A percentile compares a stretch with the other conserved stretches of the same genome.
phyloP scores from a whole-genome alignment of 2,888 invertebrate species.

The Pammene fasciana region DNA sequence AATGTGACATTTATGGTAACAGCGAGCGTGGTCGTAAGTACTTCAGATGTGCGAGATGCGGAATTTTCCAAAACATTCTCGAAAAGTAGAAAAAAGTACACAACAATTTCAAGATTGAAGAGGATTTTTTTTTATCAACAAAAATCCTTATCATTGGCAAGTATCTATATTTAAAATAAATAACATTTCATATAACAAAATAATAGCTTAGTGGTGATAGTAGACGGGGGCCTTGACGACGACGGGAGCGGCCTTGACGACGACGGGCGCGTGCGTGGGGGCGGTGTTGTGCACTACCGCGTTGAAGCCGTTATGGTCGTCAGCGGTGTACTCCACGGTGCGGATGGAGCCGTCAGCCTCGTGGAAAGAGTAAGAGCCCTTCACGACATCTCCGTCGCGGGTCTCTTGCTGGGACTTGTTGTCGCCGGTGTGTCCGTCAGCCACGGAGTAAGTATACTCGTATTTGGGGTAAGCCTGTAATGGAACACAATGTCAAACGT shows the following conservation, averaged over 20 bases:
- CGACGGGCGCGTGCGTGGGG: conserved; percentile 46
- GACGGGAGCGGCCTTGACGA: conserved; percentile 49
- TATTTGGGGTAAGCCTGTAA: conserved; percentile 75
- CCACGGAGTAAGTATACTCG: conserved; percentile 73
- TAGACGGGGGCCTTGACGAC: conserved; percentile 47
- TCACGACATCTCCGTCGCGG: conserved; percentile 80
- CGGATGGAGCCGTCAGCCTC: conserved; percentile 79
- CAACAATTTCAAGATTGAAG: too few relatives aligned
- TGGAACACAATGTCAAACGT: not conserved
- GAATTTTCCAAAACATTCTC: too few relatives aligned
- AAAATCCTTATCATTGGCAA: not conserved
- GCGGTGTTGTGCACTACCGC: conserved; percentile 60
- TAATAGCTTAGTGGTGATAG: conserved; percentile 44
- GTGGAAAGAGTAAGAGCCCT: conserved; percentile 81
- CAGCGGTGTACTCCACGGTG: conserved; percentile 78
- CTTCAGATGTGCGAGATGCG: too few relatives aligned
- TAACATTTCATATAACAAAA: conserved; percentile 16
- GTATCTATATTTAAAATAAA: conserved; percentile 30
- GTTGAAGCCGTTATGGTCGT: conserved; percentile 72
- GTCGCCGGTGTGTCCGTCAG: conserved; percentile 77
- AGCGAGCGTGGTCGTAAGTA: too few relatives aligned
- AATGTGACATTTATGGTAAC: too few relatives aligned
- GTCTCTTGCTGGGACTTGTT: conserved; percentile 76
- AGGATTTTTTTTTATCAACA: too few relatives aligned
- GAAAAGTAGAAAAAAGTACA: too few relatives aligned